A percentile compares a stretch with the other conserved stretches of the same genome.
phyloP scores from a whole-genome alignment of 1,140 invertebrate species.

The Drosophila lacertosa region DNA sequence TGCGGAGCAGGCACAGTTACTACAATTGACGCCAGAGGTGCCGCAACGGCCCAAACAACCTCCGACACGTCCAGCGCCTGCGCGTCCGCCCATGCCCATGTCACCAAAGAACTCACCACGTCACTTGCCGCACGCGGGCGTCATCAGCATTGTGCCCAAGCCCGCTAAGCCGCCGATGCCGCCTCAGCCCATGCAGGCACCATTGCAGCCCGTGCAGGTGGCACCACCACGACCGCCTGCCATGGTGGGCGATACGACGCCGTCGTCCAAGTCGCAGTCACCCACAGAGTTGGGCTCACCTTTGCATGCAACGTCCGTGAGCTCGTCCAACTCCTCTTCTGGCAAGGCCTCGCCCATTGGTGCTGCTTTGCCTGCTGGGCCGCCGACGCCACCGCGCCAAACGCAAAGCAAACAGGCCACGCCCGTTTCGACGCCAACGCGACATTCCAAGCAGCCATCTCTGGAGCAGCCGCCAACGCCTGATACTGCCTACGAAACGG shows the following conservation, averaged over 20 bases:
- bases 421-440: conserved; percentile 67
- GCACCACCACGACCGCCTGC: conserved; percentile 78
- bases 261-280: conserved; percentile 79
- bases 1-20: conserved; percentile 60
- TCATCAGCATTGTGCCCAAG: conserved; percentile 79
- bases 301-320: conserved; percentile 51
- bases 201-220: conserved; percentile 85
- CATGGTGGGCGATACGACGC: conserved; percentile 81
- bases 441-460: conserved; percentile 58
- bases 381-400: conserved; percentile 76
- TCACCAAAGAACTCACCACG: conserved; percentile 84
- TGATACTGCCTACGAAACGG: conserved; percentile 59
- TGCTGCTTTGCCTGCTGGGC: conserved; percentile 44
- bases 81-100: conserved; percentile 86
- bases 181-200: conserved; percentile 85
- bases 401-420: conserved; percentile 70
- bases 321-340: conserved; percentile 64
- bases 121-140: conserved; percentile 79
- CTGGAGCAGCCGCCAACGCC: conserved; percentile 25
- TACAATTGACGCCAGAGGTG: conserved; percentile 84
- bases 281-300: conserved; percentile 62
- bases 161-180: conserved; percentile 84
- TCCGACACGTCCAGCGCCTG: conserved; percentile 84
- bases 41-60: conserved; percentile 86
- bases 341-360: conserved; percentile 65